phyloP scores from a whole-genome alignment of 2,113 vertebrate genomes.

The Megalops atlanticus region DNA sequence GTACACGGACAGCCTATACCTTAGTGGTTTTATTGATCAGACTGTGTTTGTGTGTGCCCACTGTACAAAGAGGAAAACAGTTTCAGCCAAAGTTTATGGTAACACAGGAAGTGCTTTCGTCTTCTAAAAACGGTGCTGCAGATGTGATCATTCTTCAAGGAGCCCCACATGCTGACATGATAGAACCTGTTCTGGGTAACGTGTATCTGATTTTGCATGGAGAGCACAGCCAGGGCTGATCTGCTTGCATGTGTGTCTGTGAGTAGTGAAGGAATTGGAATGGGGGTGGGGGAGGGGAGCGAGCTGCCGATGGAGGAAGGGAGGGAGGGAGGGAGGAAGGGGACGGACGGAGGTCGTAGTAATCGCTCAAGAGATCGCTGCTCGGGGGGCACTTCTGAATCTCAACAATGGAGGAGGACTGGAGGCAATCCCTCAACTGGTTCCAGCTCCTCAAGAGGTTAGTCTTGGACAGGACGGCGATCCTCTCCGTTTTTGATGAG shows the following conservation, averaged over 20 bases:
- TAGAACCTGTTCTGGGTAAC: not conserved
- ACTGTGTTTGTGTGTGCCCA: no score
- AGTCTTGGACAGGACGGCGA: conserved; percentile 28
- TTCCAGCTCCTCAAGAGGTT: conserved; percentile 62
- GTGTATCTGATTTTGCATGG: not conserved
- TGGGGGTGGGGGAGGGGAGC: conserved; percentile 48
- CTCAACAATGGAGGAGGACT: conserved; percentile 60
- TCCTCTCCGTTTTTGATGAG: not conserved
- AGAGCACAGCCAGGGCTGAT: not conserved
- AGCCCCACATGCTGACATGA: not conserved
- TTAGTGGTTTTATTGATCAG: no score
- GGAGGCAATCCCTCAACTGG: conserved; percentile 39
- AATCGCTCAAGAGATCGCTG: conserved; percentile 26
- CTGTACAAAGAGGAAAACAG: no score
- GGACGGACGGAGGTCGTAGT: not conserved
- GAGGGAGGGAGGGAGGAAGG: not conserved
- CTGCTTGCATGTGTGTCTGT: conserved; percentile 29
- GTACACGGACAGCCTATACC: no score
- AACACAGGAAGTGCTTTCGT: no score
- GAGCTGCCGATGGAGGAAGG: conserved; percentile 17
- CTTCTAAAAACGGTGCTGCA: not conserved
- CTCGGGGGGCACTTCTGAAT: not conserved
- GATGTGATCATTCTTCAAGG: not conserved
- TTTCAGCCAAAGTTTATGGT: no score
- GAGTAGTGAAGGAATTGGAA: conserved; percentile 28